Conservation (phyloP, 2,888 invertebrate genomes). For the Linnaemya vulpina region DNA sequence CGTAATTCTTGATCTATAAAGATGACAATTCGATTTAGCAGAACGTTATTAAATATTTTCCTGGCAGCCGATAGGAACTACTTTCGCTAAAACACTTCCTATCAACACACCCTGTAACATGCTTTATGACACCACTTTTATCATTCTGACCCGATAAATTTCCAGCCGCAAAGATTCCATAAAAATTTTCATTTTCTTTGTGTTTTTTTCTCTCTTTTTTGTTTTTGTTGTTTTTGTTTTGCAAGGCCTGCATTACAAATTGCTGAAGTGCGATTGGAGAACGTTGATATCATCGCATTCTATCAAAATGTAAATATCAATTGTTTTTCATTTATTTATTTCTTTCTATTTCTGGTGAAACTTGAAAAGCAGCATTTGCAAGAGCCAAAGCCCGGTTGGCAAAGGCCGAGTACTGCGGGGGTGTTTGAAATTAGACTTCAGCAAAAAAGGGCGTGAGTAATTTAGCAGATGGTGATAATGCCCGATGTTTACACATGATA, state of each 20-base stretch:
- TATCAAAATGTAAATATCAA: constrained; percentile 66
- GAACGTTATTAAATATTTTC: no score
- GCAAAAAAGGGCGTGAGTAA: constrained; percentile 65
- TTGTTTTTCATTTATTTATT: constrained; percentile 37
- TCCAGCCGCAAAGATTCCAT: constrained; percentile 37
- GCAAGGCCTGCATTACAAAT: constrained; percentile 77
- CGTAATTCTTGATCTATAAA: no score
- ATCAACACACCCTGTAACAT: not conserved
- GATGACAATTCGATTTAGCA: no score
- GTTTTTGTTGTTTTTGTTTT: constrained; percentile 27
- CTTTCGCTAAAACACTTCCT: not conserved
- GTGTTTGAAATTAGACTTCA: constrained; percentile 25
- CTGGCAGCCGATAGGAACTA: no score
- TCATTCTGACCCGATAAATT: constrained; percentile 10
- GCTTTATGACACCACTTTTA: constrained; percentile 15
- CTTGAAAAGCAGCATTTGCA: not conserved
- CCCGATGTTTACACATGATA: constrained; percentile 67
- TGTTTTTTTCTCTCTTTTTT: not conserved
- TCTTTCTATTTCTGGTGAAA: not conserved
- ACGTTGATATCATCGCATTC: constrained; percentile 57
- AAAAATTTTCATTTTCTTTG: not conserved
- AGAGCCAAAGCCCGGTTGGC: not conserved
- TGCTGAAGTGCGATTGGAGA: constrained; percentile 74
- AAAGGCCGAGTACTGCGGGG: not conserved
- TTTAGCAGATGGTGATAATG: constrained; percentile 68